phyloP scores from a whole-genome alignment of 2,888 invertebrate genomes.

The Drosophila eohydei region DNA sequence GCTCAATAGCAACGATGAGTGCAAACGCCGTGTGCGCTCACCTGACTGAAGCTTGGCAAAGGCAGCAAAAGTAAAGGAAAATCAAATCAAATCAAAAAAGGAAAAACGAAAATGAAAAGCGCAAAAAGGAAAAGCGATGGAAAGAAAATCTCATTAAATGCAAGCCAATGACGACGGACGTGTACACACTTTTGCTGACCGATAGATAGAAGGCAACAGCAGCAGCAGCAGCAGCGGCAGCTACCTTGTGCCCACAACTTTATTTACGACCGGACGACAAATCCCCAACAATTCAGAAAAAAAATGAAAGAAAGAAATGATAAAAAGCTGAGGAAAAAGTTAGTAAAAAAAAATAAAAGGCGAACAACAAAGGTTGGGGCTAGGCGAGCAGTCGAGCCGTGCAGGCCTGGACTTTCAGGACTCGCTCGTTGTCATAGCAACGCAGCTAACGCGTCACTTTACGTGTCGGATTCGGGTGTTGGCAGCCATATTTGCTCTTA shows the following conservation, averaged over 20 bases:
- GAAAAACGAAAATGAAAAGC: conserved; percentile 37
- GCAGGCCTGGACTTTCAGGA: conserved; percentile 37
- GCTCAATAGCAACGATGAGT: conserved; percentile 6
- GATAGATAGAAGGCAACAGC: conserved; percentile 61
- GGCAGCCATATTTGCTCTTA: conserved; percentile 85
- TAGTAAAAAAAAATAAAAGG: conserved; percentile 4
- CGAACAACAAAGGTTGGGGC: conserved; percentile 40
- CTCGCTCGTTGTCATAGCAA: conserved; percentile 83
- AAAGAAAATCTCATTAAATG: conserved; percentile 74
- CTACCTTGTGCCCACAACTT: conserved; percentile 43
- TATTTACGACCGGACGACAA: conserved; percentile 66
- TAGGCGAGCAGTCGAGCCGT: background rate
- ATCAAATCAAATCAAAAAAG: background rate
- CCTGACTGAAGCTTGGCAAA: conserved; percentile 35
- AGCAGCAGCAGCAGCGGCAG: conserved; percentile 11
- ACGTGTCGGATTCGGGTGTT: conserved; percentile 85
- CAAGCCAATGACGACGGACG: conserved; percentile 71
- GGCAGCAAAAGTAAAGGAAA: background rate
- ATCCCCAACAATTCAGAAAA: conserved; percentile 40
- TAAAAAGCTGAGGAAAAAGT: background rate
- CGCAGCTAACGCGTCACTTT: conserved; percentile 84
- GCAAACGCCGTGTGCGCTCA: conserved; percentile 20
- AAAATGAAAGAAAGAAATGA: background rate
- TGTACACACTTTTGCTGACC: conserved; percentile 64
- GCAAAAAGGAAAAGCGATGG: conserved; percentile 3